Conservation (phyloP, 2,888 invertebrate species). For the Heteromyza rotundicornis region DNA sequence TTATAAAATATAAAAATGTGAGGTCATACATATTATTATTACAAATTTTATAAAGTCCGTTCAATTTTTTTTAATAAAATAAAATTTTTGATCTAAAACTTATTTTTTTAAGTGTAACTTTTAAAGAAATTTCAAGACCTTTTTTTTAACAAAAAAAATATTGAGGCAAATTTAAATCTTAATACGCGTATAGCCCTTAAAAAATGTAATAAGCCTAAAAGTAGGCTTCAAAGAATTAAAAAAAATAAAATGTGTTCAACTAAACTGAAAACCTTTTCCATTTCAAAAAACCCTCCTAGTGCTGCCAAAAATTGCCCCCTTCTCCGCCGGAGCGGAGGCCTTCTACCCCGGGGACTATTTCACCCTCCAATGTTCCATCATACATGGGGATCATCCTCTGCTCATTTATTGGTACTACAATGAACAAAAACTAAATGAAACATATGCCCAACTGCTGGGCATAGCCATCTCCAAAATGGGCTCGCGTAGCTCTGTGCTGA, state of each 20-base stretch:
- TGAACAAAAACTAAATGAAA: conserved; percentile 66
- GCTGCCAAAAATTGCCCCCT: conserved; percentile 78
- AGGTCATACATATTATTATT: no score
- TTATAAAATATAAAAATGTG: no score
- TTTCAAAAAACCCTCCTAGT: conserved; percentile 67
- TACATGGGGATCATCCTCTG: conserved; percentile 80
- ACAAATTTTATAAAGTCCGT: no score
- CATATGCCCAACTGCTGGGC: conserved; percentile 47
- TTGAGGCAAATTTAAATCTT: no score
- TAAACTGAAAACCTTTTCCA: no score
- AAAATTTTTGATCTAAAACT: no score
- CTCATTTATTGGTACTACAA: conserved; percentile 77
- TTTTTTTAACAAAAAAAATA: no score
- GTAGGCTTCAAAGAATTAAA: background rate
- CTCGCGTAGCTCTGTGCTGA: conserved; percentile 67
- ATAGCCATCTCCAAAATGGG: conserved; percentile 63
- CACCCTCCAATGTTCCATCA: conserved; percentile 71
- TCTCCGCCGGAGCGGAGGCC: conserved; percentile 75
- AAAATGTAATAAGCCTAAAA: background rate
- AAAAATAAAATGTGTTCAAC: no score
- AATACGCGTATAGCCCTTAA: no score
- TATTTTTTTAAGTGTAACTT: no score
- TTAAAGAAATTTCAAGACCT: no score
- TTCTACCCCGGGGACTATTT: conserved; percentile 74
- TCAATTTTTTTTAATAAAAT: no score